Base-by-base conservation (phyloP, 2,888 invertebrate genomes). In the Scaptomyza flava region DNA sequence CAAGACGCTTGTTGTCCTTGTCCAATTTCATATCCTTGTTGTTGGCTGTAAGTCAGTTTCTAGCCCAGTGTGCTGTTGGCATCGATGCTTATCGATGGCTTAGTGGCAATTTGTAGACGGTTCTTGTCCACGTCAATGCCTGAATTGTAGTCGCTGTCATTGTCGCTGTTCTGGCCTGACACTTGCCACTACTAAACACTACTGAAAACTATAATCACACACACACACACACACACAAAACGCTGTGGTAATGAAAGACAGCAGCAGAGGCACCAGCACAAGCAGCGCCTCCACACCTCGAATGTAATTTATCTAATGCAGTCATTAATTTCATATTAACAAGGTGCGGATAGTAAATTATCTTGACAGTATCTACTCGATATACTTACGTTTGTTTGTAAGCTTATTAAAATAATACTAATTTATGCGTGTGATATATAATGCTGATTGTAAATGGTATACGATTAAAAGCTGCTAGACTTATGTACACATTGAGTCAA, bases 301-400 rank as follows among this genome's bases (percentile, higher is more conserved):
- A 81, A 63, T 79, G 82, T 90, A 89, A 91, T 91, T 89, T 89
- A 86, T 90, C 84, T 91, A 91, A 91, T 91, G 91, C 91, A 91
- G 91, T 92, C 91, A 92, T 92, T 92, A 92, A 92, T 91, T 93
- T 93, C 92, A 91, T 93, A 93, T 93, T 93, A 93, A 93, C 92
- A 90, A 92, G 92, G 92, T 92, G 92, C 91, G 92, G 91, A 92
- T 88, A 85, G 89, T 86, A 91, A 85, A 89, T 88, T 89, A 86
- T 81, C 71, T 80, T 74, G 72, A 54, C 50, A 41, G 41, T 45
- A 62, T 36, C 46, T 43, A 54, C 45, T 54, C 23, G 43, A 38
- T 34, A 54, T 64, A n/a, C n/a, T 38, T 36, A 23, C 27, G 36
- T 14, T 11, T 48, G 31, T 14, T 20, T 34, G 7, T 27, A 11